These are phyloP conservation scores for Porites divaricata DNA, from an alignment of 92 coral and sea anemone genomes.

Conservation along the genomic window DNA sequence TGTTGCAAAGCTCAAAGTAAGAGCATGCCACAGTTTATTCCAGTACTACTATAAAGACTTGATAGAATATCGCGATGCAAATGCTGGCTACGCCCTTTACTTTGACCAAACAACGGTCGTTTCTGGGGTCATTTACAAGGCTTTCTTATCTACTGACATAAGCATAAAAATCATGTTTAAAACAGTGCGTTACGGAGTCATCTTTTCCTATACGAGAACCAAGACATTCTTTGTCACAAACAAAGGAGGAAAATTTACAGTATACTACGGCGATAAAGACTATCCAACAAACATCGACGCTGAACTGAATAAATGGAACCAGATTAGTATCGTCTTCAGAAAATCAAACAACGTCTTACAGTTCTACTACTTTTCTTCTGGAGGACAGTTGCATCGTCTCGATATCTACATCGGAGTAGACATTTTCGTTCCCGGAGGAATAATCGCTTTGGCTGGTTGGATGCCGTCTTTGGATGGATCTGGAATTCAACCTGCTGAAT, in stretches of 20 bases:
- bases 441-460: constrained; percentile 92
- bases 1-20: constrained; percentile 69
- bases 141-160: constrained; percentile 72
- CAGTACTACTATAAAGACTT: constrained; percentile 69
- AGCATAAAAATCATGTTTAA: constrained; percentile 90
- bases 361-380: constrained; percentile 80
- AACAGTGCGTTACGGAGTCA: constrained; percentile 79
- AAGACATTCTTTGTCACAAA: constrained; percentile 80
- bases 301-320: constrained; percentile 81
- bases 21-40: constrained; percentile 85
- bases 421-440: constrained; percentile 85
- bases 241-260: constrained; percentile 63
- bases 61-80: constrained; percentile 89
- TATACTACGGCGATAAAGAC: constrained; percentile 70
- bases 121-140: constrained; percentile 65
- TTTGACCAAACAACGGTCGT: constrained; percentile 88
- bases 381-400: constrained; percentile 78
- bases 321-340: constrained; percentile 83
- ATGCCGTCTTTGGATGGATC: constrained; percentile 89
- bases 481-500: constrained; percentile 75
- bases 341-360: constrained; percentile 71
- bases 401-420: constrained; percentile 73
- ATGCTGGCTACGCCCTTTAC: constrained; percentile 88
- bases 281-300: constrained; percentile 84
- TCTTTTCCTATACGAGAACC: constrained; percentile 79